Percentiles rank a stretch among this genome's conserved stretches.
phyloP scores from a whole-genome alignment of 1,140 invertebrate species.

The Bombus ignitus region DNA sequence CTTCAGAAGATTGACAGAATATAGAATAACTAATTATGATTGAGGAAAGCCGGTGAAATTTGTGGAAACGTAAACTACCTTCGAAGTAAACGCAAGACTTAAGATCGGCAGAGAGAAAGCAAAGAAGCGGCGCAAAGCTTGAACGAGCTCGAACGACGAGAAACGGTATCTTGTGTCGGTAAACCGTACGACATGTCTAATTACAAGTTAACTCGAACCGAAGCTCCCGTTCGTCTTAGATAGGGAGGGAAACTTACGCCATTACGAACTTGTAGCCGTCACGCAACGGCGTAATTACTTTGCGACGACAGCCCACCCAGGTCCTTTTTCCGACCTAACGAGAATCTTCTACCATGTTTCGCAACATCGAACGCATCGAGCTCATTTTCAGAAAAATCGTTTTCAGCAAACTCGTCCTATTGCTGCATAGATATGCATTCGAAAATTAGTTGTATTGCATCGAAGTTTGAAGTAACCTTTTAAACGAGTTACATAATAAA shows the following conservation, averaged over 20 bases:
- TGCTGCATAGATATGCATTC: neutral
- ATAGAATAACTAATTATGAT: conserved; percentile 15
- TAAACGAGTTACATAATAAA: neutral
- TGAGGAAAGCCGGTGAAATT: neutral
- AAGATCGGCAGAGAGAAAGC: neutral
- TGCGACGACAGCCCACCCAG: neutral
- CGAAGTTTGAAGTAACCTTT: neutral
- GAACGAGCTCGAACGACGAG: neutral
- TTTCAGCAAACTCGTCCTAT: neutral
- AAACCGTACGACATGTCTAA: conserved; percentile 35
- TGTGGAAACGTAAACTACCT: neutral
- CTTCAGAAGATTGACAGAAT: no score
- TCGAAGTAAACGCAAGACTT: neutral
- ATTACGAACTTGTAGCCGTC: conserved; percentile 26
- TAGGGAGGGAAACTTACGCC: conserved; percentile 22
- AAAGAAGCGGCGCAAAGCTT: neutral
- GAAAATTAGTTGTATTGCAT: no score
- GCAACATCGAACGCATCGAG: neutral
- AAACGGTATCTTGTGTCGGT: conserved; percentile 1
- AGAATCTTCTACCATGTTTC: neutral
- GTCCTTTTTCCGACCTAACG: neutral
- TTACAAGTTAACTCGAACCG: conserved; percentile 38
- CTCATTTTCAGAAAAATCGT: neutral
- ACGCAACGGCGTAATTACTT: conserved; percentile 42
- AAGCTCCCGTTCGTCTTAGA: neutral